Percentiles rank a stretch among this genome's conserved stretches.
phyloP scores from a whole-genome alignment of 2,797 vertebrate genomes.

The Chanos chanos region DNA sequence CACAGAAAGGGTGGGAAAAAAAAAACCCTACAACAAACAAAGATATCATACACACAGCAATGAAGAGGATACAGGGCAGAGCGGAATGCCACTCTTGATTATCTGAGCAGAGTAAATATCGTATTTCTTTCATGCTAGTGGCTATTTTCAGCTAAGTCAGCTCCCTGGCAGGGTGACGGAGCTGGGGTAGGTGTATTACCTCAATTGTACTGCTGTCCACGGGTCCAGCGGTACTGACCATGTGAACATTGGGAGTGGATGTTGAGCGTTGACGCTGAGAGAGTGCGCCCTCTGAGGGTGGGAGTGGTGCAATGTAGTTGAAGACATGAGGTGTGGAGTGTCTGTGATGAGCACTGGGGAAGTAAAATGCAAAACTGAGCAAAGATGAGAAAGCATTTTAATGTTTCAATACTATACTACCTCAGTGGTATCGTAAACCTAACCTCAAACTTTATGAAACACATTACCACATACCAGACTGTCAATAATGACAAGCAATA shows the following conservation, averaged over 20 bases:
- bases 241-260: slow-evolving; percentile 85
- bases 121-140: not conserved
- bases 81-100: too few relatives aligned
- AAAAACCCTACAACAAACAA: not conserved
- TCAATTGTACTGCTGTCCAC: slow-evolving; percentile 78
- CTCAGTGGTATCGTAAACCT: too few relatives aligned
- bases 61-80: not conserved
- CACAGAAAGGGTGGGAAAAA: not conserved
- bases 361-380: not conserved
- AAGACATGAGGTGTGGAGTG: slow-evolving; percentile 86
- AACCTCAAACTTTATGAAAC: too few relatives aligned
- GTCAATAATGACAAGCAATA: too few relatives aligned
- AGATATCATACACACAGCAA: not conserved
- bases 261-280: slow-evolving; percentile 78
- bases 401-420: not conserved
- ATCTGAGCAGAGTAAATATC: not conserved
- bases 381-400: not conserved
- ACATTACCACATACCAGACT: too few relatives aligned
- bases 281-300: slow-evolving; percentile 75
- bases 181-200: slow-evolving; percentile 58
- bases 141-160: not conserved
- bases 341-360: slow-evolving; percentile 79
- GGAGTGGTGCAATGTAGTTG: slow-evolving; percentile 72
- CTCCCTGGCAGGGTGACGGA: not conserved
- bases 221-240: slow-evolving; percentile 80